A percentile compares a stretch with the other conserved stretches of the same genome.
These are phyloP conservation scores for Bradypus variegatus DNA, from an alignment of 2,797 vertebrate genomes.

Conservation along the genomic window DNA sequence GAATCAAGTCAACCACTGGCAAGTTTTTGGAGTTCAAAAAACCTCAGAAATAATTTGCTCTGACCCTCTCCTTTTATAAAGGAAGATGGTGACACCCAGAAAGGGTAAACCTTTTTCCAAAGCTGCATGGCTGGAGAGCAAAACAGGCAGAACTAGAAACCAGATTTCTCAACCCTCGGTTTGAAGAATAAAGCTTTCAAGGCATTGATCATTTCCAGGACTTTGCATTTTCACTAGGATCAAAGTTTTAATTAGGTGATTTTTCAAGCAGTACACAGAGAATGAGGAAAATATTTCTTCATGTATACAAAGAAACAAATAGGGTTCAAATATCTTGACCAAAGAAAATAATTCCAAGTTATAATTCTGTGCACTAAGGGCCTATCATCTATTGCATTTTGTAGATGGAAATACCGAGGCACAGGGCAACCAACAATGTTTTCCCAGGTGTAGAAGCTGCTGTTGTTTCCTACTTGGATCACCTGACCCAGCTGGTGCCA, in stretches of 20 bases:
- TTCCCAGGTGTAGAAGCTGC: not conserved
- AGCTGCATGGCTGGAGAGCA: not conserved
- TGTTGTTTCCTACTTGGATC: not conserved
- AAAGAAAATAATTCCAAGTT: not conserved
- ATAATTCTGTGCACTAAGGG: not conserved
- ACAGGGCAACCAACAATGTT: not conserved
- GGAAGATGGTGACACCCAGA: not conserved
- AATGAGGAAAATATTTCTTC: not conserved
- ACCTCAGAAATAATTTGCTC: not conserved
- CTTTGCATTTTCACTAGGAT: not conserved
- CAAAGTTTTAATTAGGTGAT: not conserved
- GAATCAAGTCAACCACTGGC: slow-evolving; percentile 29
- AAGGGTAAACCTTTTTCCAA: not conserved
- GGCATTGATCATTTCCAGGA: not conserved
- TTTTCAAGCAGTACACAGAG: not conserved
- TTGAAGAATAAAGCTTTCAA: not conserved
- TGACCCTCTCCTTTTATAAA: not conserved
- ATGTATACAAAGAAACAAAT: not conserved
- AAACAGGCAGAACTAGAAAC: not conserved
- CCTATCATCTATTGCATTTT: not conserved
- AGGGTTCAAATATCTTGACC: not conserved
- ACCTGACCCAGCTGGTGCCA: too few species aligned
- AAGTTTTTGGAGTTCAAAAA: slow-evolving; percentile 31
- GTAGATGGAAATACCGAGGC: not conserved
- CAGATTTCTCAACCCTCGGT: not conserved